A percentile compares a stretch with the other conserved stretches of the same genome.
These are phyloP conservation scores for Drosophila multiciliata DNA, from an alignment of 2,888 invertebrate genomes.

Conservation along the genomic window DNA sequence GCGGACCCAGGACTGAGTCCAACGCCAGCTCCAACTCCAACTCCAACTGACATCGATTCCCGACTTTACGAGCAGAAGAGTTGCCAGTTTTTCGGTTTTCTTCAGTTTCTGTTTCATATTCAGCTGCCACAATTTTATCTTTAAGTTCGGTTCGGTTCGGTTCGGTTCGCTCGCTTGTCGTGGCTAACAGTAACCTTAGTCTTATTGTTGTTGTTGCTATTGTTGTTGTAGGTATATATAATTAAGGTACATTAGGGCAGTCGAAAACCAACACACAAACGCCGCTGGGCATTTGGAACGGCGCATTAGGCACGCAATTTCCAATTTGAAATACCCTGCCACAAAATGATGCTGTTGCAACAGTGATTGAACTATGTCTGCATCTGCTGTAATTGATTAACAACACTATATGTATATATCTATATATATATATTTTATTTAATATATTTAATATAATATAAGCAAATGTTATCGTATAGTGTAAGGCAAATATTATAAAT, in stretches of 20 bases:
- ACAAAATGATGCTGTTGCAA: neutral
- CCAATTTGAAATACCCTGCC: constrained; percentile 48
- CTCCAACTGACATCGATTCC: constrained; percentile 8
- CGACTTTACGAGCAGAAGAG: neutral
- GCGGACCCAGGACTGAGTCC: constrained; percentile 15
- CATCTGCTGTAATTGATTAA: neutral
- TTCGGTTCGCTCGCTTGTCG: constrained; percentile 18
- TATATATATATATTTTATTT: too few species aligned
- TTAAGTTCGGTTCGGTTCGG: neutral
- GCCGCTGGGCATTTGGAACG: constrained; percentile 62
- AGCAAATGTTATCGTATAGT: neutral
- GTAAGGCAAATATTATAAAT: too few species aligned
- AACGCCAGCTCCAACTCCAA: neutral
- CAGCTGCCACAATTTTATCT: constrained; percentile 19
- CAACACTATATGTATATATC: neutral
- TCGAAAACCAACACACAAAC: constrained; percentile 42
- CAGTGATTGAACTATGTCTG: neutral
- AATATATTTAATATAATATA: neutral
- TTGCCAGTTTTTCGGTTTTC: neutral
- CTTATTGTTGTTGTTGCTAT: constrained; percentile 8
- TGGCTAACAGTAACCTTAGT: constrained; percentile 51
- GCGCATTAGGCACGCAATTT: constrained; percentile 76
- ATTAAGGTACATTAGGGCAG: constrained; percentile 76
- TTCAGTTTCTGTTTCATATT: constrained; percentile 11
- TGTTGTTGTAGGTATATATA: constrained; percentile 46